phyloP scores from a whole-genome alignment of 1,140 invertebrate species.

The Babylonia areolata region DNA sequence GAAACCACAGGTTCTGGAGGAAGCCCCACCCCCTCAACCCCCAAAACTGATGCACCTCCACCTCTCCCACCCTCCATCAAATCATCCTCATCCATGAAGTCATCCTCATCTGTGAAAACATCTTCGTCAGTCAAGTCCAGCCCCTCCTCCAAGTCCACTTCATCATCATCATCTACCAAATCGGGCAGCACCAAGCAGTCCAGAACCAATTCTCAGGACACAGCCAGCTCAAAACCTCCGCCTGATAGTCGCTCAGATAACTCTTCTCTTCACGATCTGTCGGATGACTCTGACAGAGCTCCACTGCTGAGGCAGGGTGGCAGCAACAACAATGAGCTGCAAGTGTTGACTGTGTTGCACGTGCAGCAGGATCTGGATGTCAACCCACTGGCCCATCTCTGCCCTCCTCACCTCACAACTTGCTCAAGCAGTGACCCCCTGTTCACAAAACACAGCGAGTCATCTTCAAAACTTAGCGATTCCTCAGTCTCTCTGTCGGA shows the following conservation, averaged over 20 bases:
- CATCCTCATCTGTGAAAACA: not conserved
- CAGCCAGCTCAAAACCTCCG: not conserved
- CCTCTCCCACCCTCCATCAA: slow-evolving; percentile 29
- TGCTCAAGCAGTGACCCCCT: not conserved
- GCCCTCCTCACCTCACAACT: not conserved
- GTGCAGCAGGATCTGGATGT: slow-evolving; percentile 55
- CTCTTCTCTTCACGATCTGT: slow-evolving; percentile 45
- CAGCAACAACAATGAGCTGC: slow-evolving; percentile 45
- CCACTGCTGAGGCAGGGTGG: slow-evolving; percentile 38
- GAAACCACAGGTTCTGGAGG: slow-evolving; percentile 34
- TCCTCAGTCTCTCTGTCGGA: slow-evolving; percentile 22
- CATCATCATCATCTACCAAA: not conserved
- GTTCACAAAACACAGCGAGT: not conserved
- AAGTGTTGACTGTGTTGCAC: slow-evolving; percentile 62
- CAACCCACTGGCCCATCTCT: not conserved
- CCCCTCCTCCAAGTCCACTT: not conserved
- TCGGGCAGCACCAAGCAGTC: not conserved
- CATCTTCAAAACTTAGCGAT: not conserved
- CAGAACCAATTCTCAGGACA: not conserved
- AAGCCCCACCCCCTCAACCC: not conserved
- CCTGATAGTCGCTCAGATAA: slow-evolving; percentile 15
- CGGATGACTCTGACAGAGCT: slow-evolving; percentile 50
- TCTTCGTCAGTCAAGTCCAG: not conserved
- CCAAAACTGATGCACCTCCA: slow-evolving; percentile 18
- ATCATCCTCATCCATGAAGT: not conserved